Percentiles rank a stretch among this genome's conserved stretches.
phyloP scores from a whole-genome alignment of 1,140 invertebrate species.

The Trichonephila inaurata region DNA sequence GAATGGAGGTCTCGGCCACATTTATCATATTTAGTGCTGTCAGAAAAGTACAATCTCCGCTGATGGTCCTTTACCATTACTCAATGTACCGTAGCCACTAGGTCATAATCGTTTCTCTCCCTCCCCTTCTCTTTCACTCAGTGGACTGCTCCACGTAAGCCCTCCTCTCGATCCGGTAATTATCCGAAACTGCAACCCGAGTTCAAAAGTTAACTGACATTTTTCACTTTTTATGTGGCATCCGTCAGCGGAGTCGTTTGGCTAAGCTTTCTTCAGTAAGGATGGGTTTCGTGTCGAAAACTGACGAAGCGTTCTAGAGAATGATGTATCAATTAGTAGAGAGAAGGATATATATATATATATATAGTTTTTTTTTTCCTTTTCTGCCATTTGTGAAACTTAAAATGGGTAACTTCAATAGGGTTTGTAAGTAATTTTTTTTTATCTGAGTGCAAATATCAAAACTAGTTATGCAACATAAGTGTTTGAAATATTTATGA shows the following conservation, averaged over 20 bases:
- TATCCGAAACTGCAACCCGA: slow-evolving; percentile 24
- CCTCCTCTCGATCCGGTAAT: slow-evolving; percentile 4
- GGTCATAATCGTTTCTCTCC: neutral
- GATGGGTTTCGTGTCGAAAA: no score
- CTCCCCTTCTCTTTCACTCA: neutral
- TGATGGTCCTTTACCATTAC: neutral
- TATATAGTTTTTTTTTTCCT: no score
- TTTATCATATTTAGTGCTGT: slow-evolving; percentile 30
- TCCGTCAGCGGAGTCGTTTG: neutral
- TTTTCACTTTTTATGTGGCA: slow-evolving; percentile 33
- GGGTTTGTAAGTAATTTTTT: no score
- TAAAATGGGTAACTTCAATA: no score
- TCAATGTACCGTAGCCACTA: neutral
- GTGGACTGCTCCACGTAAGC: neutral
- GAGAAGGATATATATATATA: no score
- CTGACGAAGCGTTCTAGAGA: no score
- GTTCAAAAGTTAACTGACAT: slow-evolving; percentile 32
- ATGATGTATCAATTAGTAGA: no score
- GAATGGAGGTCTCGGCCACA: neutral
- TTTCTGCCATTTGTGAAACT: no score
- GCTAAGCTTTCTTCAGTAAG: no score
- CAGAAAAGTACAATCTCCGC: neutral
- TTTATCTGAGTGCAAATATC: no score
- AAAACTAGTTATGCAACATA: no score
- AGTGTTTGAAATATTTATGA: no score